Evolutionary conservation across 2,888 invertebrate species (phyloP), one percentile per base, ranked within the genome.

Genomic region (Esperia sulphurella): DNA sequence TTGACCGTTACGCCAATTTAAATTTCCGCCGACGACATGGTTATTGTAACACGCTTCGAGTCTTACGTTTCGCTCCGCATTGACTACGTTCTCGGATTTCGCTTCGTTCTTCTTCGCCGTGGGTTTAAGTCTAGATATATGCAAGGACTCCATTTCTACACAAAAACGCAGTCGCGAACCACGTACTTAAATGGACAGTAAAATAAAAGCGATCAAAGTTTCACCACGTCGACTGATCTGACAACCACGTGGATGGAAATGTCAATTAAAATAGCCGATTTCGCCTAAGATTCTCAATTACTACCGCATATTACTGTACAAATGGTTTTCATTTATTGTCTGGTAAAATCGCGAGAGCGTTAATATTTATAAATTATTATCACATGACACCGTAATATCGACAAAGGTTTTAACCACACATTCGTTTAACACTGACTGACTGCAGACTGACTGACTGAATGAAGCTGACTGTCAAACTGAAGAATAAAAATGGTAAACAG

Each of bases 231-330:
- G 79, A 83, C 83, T 66, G 60, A 40, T 29, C 13, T 85, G 85
- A 83, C 87, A 71, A 87, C 86, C 88, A 88, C 88, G 88, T 88
- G 88, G 88, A 86, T 79, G 80, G 70, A 71, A 78, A 71, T 76
- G 88, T 86, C 88, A 88, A 75, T 74, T 65, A 65, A 55, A 67
- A 58, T 55, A 51, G 58, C 55, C 60, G 54, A 62, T 63, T 59
- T 64, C 52, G 43, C 52, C 52, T 46, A 38, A 40, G 37, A 43
- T 41, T 41, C 28, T 46, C 50, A 44, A 28, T 10, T 41, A 41
- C 10, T 28, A 28, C 7, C 1, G 12, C 38, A 4, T 8, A 33
- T 4, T 33, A 10, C 33, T 33, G 10, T 10, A 21, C 33, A 1
- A 2, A 33, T 33, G 2, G 8, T 8, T 33, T 33, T 10, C 33